Conservation (phyloP, 2,888 invertebrate species). For the Chymomyza fuscimana region DNA sequence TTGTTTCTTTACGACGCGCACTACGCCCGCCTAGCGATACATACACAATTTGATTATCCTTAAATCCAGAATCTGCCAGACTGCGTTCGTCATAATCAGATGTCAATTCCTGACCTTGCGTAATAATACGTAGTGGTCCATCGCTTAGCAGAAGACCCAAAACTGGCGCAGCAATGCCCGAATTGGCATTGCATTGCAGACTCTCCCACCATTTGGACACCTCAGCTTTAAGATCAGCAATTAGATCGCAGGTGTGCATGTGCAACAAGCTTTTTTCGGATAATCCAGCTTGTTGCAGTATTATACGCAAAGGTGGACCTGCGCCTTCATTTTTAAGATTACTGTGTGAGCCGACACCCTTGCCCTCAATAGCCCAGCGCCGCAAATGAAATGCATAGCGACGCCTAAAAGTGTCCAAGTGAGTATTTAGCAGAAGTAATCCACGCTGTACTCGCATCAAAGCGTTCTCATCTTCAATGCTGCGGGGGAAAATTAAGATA, state of each 20-base stretch:
- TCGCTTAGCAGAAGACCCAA: slow-evolving; percentile 87
- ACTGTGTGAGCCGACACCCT: slow-evolving; percentile 88
- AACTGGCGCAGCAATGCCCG: slow-evolving; percentile 81
- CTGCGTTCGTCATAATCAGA: slow-evolving; percentile 96
- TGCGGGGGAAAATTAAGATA: slow-evolving; percentile 29
- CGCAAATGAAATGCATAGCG: slow-evolving; percentile 93
- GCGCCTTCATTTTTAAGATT: slow-evolving; percentile 80
- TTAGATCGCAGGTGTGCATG: slow-evolving; percentile 91
- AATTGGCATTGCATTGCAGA: slow-evolving; percentile 77
- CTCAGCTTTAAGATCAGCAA: slow-evolving; percentile 95
- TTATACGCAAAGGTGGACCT: slow-evolving; percentile 87
- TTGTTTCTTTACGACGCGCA: slow-evolving; percentile 81
- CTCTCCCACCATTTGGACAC: slow-evolving; percentile 97
- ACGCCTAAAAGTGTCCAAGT: slow-evolving; percentile 94
- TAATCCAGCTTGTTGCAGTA: slow-evolving; percentile 93
- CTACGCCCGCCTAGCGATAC: slow-evolving; percentile 90
- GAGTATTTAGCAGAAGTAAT: slow-evolving; percentile 91
- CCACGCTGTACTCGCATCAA: slow-evolving; percentile 94
- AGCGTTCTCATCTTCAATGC: slow-evolving; percentile 84
- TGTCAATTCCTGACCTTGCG: slow-evolving; percentile 94
- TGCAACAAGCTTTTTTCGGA: slow-evolving; percentile 91
- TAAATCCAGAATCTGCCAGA: slow-evolving; percentile 94
- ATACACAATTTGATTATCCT: slow-evolving; percentile 95
- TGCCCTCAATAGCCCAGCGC: slow-evolving; percentile 92
- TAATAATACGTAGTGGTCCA: slow-evolving; percentile 94